These are phyloP conservation scores for Gnathonemus echidnorhynchus DNA, from an alignment of 2,113 vertebrate species.

Conservation along the genomic window DNA sequence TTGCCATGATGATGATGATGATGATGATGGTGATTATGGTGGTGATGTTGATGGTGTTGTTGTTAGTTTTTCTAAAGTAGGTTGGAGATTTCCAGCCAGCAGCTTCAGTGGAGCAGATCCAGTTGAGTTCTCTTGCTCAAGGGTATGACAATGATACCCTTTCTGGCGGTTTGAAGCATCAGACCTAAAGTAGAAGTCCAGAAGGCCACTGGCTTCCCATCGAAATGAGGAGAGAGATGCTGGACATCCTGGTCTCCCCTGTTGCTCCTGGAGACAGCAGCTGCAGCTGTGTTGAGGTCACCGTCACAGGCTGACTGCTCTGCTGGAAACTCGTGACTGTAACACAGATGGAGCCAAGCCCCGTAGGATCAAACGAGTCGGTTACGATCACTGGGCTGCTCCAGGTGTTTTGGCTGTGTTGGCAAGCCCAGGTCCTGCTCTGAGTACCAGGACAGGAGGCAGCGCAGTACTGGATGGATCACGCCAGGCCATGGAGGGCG, in stretches of 20 bases:
- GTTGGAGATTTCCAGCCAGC: not conserved
- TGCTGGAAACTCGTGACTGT: not conserved
- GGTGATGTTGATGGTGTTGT: not conserved
- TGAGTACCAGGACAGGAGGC: not conserved
- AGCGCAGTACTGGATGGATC: not conserved
- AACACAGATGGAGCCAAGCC: not conserved
- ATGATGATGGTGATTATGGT: not conserved
- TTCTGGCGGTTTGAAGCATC: not conserved
- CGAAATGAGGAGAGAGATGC: not conserved
- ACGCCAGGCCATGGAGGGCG: not conserved
- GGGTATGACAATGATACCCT: not conserved
- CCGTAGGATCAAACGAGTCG: not conserved
- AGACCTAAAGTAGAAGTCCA: not conserved
- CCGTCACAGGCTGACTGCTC: not conserved
- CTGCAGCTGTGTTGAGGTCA: not conserved
- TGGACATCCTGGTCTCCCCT: not conserved
- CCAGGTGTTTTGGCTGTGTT: not conserved
- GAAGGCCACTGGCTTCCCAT: not conserved
- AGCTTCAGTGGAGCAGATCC: not conserved
- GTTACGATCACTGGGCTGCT: not conserved
- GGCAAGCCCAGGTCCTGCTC: not conserved
- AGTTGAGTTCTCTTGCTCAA: not conserved
- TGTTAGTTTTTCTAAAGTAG: not conserved
- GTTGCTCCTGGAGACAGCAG: not conserved
- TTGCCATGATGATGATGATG: not conserved